Conservation (phyloP, 2,113 vertebrate species). For the Butastur rufipennis region DNA sequence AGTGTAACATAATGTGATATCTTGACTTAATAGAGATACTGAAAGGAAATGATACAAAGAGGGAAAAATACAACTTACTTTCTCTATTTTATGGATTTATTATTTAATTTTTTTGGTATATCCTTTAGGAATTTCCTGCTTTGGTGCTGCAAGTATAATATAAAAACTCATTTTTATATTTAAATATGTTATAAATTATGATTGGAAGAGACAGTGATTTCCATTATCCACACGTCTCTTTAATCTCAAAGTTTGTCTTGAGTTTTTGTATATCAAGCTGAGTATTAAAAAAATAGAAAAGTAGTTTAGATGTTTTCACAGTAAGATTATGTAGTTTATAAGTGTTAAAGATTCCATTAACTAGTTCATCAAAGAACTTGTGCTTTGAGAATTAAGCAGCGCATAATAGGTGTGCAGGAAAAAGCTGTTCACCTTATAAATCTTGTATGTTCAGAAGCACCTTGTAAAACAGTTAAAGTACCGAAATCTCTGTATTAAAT, state of each 20-base stretch:
- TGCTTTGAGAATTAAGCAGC: background rate
- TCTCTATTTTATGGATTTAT: background rate
- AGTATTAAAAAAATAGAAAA: background rate
- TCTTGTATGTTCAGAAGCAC: background rate
- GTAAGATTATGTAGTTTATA: background rate
- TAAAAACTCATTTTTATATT: background rate
- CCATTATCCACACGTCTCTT: background rate
- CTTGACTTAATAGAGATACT: background rate
- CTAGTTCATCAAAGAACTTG: background rate
- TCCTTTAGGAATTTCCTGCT: background rate
- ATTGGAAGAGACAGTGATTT: background rate
- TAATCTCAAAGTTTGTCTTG: background rate
- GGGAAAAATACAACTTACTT: background rate
- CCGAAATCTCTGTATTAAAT: background rate
- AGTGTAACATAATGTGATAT: background rate
- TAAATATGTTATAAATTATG: background rate
- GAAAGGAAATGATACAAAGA: background rate
- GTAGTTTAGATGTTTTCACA: background rate
- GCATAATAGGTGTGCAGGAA: background rate
- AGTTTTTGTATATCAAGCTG: background rate
- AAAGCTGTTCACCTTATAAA: background rate
- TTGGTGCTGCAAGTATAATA: background rate
- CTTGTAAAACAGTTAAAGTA: background rate
- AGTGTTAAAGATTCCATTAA: background rate
- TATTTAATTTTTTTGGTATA: background rate